phyloP scores from a whole-genome alignment of 2,888 invertebrate genomes.

The Parasteatoda lunata region DNA sequence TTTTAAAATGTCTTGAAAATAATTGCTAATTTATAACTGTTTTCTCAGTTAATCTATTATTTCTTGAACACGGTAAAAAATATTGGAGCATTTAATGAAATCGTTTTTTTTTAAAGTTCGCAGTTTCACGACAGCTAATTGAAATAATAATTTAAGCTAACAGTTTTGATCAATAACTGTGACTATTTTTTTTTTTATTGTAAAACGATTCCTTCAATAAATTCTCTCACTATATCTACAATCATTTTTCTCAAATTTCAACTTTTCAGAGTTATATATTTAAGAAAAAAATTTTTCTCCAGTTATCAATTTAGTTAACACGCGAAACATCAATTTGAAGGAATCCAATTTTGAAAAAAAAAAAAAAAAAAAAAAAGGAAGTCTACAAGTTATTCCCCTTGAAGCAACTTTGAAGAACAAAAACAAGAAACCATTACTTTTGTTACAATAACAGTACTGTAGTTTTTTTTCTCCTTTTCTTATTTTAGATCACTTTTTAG shows the following conservation, averaged over 20 bases:
- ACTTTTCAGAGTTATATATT: slow-evolving; percentile 31
- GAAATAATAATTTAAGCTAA: too few relatives aligned
- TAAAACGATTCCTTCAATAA: background rate
- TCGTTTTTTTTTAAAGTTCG: too few relatives aligned
- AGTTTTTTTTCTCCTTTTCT: background rate
- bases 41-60: too few relatives aligned
- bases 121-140: too few relatives aligned
- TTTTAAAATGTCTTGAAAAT: too few relatives aligned
- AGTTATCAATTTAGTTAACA: slow-evolving; percentile 29
- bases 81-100: too few relatives aligned
- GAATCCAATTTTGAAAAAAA: slow-evolving; percentile 15
- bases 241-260: slow-evolving; percentile 17
- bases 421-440: background rate
- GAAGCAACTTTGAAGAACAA: slow-evolving; percentile 10
- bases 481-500: background rate
- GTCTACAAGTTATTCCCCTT: slow-evolving; percentile 48
- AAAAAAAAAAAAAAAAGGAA: slow-evolving; percentile 7
- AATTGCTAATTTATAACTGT: too few relatives aligned
- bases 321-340: slow-evolving; percentile 53
- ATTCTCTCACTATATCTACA: slow-evolving; percentile 21
- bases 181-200: too few relatives aligned
- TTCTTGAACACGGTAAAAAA: too few relatives aligned
- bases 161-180: too few relatives aligned
- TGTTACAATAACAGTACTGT: too few relatives aligned
- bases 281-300: slow-evolving; percentile 10